Base-by-base conservation (phyloP, 2,888 invertebrate species). In the Cheilosia vernalis region DNA sequence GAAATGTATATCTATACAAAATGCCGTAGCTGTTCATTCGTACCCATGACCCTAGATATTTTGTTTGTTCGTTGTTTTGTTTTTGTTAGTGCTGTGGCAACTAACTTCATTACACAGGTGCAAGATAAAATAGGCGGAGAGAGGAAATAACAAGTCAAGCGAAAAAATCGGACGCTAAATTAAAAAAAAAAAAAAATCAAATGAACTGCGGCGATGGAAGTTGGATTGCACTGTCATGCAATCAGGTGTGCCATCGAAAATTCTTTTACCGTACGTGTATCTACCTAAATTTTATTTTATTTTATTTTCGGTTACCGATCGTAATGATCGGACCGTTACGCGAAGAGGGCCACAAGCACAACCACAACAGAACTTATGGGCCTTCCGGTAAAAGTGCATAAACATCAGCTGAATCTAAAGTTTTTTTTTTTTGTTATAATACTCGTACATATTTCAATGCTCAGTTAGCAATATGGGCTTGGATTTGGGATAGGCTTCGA, bases 171-270 rank as follows among this genome's bases (percentile, higher is more conserved):
- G 47, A 58, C 40, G 56, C 30, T 55, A 49, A 69, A 44, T 15
- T 21, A 27, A 5, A 27, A 30, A 30, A 37, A 55, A 78, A 78
- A 55, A 60, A 40, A 58, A 78, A 78, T 66, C 27, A 70, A 77
- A 66, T 66, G 47, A 77, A 69, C 70, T 40, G 66, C 80, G 58
- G 63, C 53, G n/a, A 40, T 70, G 64, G 70, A 72, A 77, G 53
- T 82, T 66, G 24, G 51, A 77, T 40, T 77, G 44, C 60, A 77
- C 70, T 82, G 77, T 64, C 58, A 77, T 74, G 82, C 77, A 82
- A 77, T 82, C 77, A 82, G 77, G 77, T 82, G 82, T 77, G 81
- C 77, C 70, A 72, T 77, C 64, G 70, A 82, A 63, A 81, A 76
- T 63, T 58, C 63, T 76, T 69, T 69, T 44, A 81, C 74, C 49